phyloP scores from a whole-genome alignment of 2,113 vertebrate genomes.

The Ovibos moschatus region DNA sequence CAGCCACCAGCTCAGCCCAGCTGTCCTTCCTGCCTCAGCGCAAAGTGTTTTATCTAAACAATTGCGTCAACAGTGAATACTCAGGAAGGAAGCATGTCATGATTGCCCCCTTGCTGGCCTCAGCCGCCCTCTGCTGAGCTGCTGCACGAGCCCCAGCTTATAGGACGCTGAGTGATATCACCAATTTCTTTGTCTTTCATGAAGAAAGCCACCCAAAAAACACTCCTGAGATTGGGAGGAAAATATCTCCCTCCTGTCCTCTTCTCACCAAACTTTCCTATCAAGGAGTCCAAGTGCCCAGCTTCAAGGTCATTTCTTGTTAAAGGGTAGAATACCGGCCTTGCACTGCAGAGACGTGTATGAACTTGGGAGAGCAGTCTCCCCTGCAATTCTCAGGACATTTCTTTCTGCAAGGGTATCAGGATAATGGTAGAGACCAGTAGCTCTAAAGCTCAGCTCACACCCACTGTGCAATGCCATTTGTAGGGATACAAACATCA shows the following conservation, averaged over 20 bases:
- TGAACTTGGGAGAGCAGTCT: fast-evolving
- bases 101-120: fast-evolving
- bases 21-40: not conserved
- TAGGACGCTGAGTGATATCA: not conserved
- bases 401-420: not conserved
- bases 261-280: not conserved
- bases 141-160: too few relatives aligned
- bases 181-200: not conserved
- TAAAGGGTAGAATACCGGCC: not conserved
- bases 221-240: not conserved
- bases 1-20: not conserved
- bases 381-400: not conserved
- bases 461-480: fast-evolving
- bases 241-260: not conserved
- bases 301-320: not conserved
- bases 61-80: not conserved
- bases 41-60: not conserved
- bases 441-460: not conserved
- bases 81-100: not conserved
- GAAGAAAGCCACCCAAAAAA: not conserved
- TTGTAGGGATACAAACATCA: not conserved
- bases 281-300: not conserved
- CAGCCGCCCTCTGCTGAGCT: not conserved
- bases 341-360: fast-evolving
- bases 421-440: fast-evolving